These are phyloP conservation scores for Bursaphelenchus okinawaensis DNA, from an alignment of 2,888 invertebrate genomes.

Conservation along the genomic window DNA sequence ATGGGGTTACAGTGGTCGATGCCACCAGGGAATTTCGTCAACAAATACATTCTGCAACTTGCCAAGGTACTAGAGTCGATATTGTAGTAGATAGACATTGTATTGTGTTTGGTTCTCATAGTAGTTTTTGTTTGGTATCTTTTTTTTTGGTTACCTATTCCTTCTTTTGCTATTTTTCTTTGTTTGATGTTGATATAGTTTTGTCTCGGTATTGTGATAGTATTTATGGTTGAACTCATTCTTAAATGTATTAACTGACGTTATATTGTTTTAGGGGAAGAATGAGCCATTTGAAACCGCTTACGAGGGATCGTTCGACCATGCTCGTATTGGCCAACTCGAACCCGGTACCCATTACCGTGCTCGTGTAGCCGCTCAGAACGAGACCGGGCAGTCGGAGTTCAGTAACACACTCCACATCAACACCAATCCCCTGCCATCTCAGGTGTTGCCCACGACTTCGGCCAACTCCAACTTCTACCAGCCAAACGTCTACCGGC, in stretches of 20 bases:
- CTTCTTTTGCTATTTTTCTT: background rate
- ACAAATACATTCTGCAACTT: conserved; percentile 28
- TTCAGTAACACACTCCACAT: conserved; percentile 16
- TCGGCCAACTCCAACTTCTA: conserved; percentile 9
- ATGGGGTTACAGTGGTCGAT: conserved; percentile 36
- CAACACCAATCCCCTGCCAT: conserved; percentile 1
- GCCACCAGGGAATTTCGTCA: conserved; percentile 26
- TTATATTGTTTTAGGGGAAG: conserved; percentile 27
- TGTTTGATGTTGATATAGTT: background rate
- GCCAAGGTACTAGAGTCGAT: conserved; percentile 23
- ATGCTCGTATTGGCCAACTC: conserved; percentile 65
- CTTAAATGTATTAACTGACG: no score
- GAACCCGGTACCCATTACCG: conserved; percentile 69
- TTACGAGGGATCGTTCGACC: conserved; percentile 34
- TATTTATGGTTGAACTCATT: background rate
- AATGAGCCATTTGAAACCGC: conserved; percentile 24
- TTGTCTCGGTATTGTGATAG: background rate
- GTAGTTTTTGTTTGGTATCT: no score
- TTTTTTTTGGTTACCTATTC: background rate
- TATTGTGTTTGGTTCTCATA: no score
- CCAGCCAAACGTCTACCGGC: background rate
- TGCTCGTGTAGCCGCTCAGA: conserved; percentile 80
- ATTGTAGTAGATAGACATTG: no score
- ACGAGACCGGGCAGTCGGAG: conserved; percentile 58
- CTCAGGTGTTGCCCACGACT: conserved; percentile 7